Base-by-base conservation (phyloP, 2,888 invertebrate species). In the Sepiola atlantica region DNA sequence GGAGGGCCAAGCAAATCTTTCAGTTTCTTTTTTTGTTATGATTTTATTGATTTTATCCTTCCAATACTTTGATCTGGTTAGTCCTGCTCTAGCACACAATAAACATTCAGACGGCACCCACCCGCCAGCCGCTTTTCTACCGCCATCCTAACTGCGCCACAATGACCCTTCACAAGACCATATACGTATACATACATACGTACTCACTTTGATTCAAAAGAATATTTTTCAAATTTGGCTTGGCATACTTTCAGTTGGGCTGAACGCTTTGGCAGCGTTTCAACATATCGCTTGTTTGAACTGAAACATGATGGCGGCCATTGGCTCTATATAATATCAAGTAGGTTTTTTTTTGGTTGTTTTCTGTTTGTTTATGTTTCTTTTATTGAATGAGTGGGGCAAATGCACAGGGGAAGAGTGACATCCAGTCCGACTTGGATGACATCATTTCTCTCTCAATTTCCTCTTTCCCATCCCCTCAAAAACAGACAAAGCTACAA, bases 1-100 rank as follows among this genome's bases (percentile, higher is more conserved):
- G n/a, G 77, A n/a, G 16, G n/a, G 14, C 16, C 10, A n/a, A 32
- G n/a, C n/a, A n/a, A 14, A 18, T 77, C n/a, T 77, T 32, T 77
- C 77, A 16, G 16, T 77, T 77, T n/a, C 77, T 77, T 77, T 77
- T 77, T 77, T 77, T 77, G 77, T 28, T 77, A 77, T 77, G 14
- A 14, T 16, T 77, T n/a, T 77, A 77, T 77, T n/a, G 77, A 77
- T 77, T 77, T 16, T 32, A n/a, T 32, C n/a, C 77, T 77, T n/a
- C 77, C 77, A 77, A 77, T 77, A 77, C 77, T 77, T 77, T 77
- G 77, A 77, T 77, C 77, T 77, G n/a, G 77, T 77, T 77, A 77
- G 77, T 77, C 77, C 77, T 77, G 77, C 77, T 77, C 77, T 77
- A 32, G n/a, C 77, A 77, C 77, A 77, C 77, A 77, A 77, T 77